These are phyloP conservation scores for Eumacrocentrus americanus DNA, from an alignment of 2,888 invertebrate species.

Conservation along the genomic window DNA sequence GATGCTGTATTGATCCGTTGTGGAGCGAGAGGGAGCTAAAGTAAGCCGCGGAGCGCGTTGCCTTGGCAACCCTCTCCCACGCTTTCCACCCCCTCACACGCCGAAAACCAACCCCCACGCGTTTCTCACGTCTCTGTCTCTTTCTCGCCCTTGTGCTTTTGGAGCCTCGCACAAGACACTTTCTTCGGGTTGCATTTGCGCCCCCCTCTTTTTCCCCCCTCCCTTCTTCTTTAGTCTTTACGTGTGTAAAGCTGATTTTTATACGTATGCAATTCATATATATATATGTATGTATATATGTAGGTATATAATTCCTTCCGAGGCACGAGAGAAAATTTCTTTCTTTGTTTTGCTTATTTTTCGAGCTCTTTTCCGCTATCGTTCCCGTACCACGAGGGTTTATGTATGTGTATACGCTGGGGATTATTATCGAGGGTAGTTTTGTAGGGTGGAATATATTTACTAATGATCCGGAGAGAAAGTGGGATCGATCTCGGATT, in stretches of 20 bases:
- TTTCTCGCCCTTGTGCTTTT: constrained; percentile 15
- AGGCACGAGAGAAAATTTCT: too few relatives aligned
- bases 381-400: background rate
- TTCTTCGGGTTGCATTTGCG: constrained; percentile 11
- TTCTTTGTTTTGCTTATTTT: background rate
- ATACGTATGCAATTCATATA: constrained; percentile 11
- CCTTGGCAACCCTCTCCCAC: constrained; percentile 55
- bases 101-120: constrained; percentile 32
- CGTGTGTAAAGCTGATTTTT: constrained; percentile 17
- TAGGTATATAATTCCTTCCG: too few relatives aligned
- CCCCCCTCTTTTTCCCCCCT: constrained; percentile 16
- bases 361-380: background rate
- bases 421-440: constrained; percentile 19
- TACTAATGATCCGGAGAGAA: constrained; percentile 11
- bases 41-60: constrained; percentile 57
- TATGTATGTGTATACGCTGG: background rate
- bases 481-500: background rate
- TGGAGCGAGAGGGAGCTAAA: constrained; percentile 54
- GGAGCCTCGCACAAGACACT: constrained; percentile 26
- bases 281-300: constrained; percentile 3
- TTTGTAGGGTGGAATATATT: constrained; percentile 15
- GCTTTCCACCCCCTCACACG: constrained; percentile 41
- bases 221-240: constrained; percentile 10
- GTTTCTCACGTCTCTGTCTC: background rate
- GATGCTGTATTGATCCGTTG: constrained; percentile 61